Percentiles rank a stretch among this genome's conserved stretches.
These are phyloP conservation scores for Agonum fuliginosum DNA, from an alignment of 2,888 invertebrate species.

Conservation along the genomic window DNA sequence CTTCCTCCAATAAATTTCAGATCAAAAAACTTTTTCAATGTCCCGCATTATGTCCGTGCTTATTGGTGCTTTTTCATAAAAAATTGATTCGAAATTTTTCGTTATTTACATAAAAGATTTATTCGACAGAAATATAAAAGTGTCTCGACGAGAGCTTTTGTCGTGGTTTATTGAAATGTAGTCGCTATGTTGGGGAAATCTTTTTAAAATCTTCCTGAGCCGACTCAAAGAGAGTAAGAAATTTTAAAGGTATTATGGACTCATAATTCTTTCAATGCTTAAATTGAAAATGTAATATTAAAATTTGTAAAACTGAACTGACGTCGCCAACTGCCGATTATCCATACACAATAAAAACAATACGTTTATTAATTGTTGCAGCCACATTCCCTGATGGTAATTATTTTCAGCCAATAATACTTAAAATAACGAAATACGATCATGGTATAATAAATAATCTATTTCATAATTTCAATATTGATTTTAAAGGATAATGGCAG, in stretches of 20 bases:
- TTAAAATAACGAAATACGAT: too few species aligned
- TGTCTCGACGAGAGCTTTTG: conserved; percentile 48
- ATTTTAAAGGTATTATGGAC: conserved; percentile 7
- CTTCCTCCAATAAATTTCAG: conserved; percentile 55
- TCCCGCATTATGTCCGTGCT: conserved; percentile 51
- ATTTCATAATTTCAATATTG: too few species aligned
- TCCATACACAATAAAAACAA: too few species aligned
- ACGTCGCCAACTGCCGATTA: too few species aligned
- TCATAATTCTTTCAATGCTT: conserved; percentile 15
- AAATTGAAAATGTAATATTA: too few species aligned
- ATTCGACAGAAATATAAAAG: conserved; percentile 57
- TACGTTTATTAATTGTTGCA: too few species aligned
- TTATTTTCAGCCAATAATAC: too few species aligned
- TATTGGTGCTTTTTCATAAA: conserved; percentile 53
- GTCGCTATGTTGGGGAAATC: conserved; percentile 41
- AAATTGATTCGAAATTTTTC: conserved; percentile 56
- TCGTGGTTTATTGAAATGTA: conserved; percentile 56
- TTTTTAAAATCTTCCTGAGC: conserved; percentile 40
- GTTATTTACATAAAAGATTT: conserved; percentile 58
- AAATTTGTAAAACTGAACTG: too few species aligned
- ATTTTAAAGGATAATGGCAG: too few species aligned
- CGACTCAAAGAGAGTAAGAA: neutral
- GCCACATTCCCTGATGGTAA: too few species aligned
- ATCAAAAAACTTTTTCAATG: conserved; percentile 56
- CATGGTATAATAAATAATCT: too few species aligned